Evolutionary conservation across 1,140 invertebrate genomes (phyloP), one percentile per base, ranked within the genome.

Genomic region (Venustaconcha ellipsiformis): DNA sequence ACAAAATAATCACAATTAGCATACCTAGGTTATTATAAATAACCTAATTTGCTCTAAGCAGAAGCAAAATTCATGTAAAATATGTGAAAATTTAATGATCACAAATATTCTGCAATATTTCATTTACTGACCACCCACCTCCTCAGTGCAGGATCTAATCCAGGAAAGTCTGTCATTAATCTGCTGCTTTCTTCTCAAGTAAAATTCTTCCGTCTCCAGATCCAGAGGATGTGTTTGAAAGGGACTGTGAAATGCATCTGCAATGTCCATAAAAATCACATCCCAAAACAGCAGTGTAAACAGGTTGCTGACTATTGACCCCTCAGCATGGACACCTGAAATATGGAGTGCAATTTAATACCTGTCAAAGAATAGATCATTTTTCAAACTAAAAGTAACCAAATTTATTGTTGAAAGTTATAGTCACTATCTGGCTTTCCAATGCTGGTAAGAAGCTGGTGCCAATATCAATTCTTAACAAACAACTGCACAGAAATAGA

Each of bases 241-340:
- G 0, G 84, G 84, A 14, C 91, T 92, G 12, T 94, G 88, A 85
- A 95, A 96, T 11, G 92, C 90, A 83, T 95, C 94, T 14, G 93
- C 90, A 60, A 93, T 86, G 30, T 89, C 81, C 70, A 89, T 85
- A 84, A 94, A 96, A 57, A 96, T 91, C 15, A 94, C 92, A 69
- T 95, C 93, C 94, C 94, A 96, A 86, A 95, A 95, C 3, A 94
- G 88, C 1, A 94, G 82, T n/a, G 88, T 89, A 86, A 94, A 94
- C 68, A 96, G 84, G 3, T 92, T 92, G 57, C 90, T 89, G 5
- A 94, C 91, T 6, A 94, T 92, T 2, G 91, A 88, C 11, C 94
- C 94, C 87, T 96, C 95, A 78, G 93, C 94, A 87, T 95, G 95
- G 11, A 93, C 82, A 57, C 93, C 92, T 92, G 75, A 0, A 78